Percentiles rank a stretch among this genome's conserved stretches.
These are phyloP conservation scores for Nannoperca australis DNA, from an alignment of 2,797 vertebrate species.

Conservation along the genomic window DNA sequence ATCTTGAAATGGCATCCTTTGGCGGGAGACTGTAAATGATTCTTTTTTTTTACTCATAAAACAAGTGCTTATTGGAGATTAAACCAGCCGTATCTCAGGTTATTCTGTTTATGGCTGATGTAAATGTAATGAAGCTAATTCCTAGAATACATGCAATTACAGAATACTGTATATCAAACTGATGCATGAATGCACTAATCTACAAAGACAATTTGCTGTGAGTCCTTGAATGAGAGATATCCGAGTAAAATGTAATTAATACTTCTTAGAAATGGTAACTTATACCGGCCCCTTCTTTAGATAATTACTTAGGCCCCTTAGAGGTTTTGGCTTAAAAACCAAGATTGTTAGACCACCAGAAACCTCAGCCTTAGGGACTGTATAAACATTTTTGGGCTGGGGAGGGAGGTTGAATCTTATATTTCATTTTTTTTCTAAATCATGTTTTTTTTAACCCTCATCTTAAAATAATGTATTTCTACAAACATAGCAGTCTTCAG, in stretches of 20 bases:
- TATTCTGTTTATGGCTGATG: neutral
- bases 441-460: too few species aligned
- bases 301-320: neutral
- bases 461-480: too few species aligned
- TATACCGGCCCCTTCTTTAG: too few species aligned
- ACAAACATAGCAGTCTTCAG: too few species aligned
- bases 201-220: too few species aligned
- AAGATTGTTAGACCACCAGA: neutral
- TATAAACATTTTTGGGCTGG: too few species aligned
- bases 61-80: neutral
- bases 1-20: neutral
- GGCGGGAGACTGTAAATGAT: conserved; percentile 3
- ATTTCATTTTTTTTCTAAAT: too few species aligned
- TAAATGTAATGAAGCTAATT: neutral
- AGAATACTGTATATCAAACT: neutral
- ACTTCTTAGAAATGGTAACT: too few species aligned
- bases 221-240: too few species aligned
- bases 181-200: neutral
- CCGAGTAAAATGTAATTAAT: too few species aligned
- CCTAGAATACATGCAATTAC: neutral
- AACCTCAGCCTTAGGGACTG: neutral
- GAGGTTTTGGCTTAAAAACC: neutral
- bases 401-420: too few species aligned
- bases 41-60: neutral
- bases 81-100: conserved; percentile 3